These are phyloP conservation scores for Tinamus major DNA, from an alignment of 2,797 vertebrate genomes.

Conservation along the genomic window DNA sequence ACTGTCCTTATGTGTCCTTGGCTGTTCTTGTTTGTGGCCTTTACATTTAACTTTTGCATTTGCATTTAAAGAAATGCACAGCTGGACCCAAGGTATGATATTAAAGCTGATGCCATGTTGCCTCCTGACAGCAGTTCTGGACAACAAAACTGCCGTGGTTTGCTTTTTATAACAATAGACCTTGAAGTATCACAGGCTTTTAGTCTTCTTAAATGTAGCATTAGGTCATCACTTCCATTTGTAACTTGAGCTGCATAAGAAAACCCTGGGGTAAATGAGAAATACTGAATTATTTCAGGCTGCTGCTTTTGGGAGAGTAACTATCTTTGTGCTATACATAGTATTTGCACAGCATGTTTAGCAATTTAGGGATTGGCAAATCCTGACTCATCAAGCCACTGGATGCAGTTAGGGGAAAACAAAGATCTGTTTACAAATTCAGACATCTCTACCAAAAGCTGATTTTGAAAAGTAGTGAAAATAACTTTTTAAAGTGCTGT, in stretches of 20 bases:
- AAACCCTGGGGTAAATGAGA: neutral
- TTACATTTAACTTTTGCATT: neutral
- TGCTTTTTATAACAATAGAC: neutral
- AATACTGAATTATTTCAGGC: neutral
- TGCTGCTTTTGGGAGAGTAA: neutral
- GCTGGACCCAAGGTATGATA: neutral
- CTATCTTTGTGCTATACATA: neutral
- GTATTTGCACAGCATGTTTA: slow-evolving; percentile 10
- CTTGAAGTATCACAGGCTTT: neutral
- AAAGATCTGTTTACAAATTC: neutral
- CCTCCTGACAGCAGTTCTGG: neutral
- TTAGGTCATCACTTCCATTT: neutral
- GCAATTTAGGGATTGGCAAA: neutral
- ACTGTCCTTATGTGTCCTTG: neutral
- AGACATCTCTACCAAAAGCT: neutral
- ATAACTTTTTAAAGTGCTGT: neutral
- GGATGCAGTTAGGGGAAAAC: neutral
- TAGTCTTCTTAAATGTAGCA: neutral
- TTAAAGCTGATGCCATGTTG: neutral
- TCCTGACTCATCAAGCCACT: neutral
- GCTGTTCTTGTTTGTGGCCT: neutral
- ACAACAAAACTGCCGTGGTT: neutral
- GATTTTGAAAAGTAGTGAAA: neutral
- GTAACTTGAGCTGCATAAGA: neutral
- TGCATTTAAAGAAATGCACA: neutral